Base-by-base conservation (phyloP, 2,113 vertebrate genomes). In the Antigone vipio region DNA sequence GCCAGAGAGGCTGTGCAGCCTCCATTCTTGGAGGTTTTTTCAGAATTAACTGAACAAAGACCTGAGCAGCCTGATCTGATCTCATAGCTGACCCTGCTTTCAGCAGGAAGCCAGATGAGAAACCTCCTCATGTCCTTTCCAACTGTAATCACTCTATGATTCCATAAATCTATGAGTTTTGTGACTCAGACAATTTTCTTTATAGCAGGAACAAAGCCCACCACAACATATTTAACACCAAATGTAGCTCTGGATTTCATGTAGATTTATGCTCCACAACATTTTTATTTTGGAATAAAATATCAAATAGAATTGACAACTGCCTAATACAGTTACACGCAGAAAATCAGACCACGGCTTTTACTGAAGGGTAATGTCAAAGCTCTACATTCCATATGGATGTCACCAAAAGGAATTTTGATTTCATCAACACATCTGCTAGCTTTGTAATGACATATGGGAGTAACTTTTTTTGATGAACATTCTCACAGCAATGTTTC, bases 361-460 rank as follows among this genome's bases (percentile, higher is more conserved):
- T 95, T 60, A 79, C 69, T 69, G 80, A 95, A 96, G 77, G 62
- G 71, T 76, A 82, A 85, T 94, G 89, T 92, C 87, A 97, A 95
- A 89, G 90, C 91, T 95, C 95, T 38, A 30, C 40, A 20, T 55
- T 53, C 96, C 97, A 91, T 96, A 92, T 95, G 96, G 95, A 86
- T 64, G 79, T 71, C 75, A 59, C 87, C 7, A 73, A 93, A 85
- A 91, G 68, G 94, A 96, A 78, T 35, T 79, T 89, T 92, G 88
- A 84, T 95, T 89, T 62, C 77, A 97, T 91, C 92, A 77, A 63
- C 80, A 66, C 92, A 97, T 95, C 97, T 97, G 97, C 55, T 95
- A 52, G 91, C 73, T 77, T 22, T 55, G 49, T 38, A 67, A 44
- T 71, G 95, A 79, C 97, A 97, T 93, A 93, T 95, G 97, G 97